Evolutionary conservation across 2,797 vertebrate genomes (phyloP).

Genomic region (Gymnoscopelus braueri): DNA sequence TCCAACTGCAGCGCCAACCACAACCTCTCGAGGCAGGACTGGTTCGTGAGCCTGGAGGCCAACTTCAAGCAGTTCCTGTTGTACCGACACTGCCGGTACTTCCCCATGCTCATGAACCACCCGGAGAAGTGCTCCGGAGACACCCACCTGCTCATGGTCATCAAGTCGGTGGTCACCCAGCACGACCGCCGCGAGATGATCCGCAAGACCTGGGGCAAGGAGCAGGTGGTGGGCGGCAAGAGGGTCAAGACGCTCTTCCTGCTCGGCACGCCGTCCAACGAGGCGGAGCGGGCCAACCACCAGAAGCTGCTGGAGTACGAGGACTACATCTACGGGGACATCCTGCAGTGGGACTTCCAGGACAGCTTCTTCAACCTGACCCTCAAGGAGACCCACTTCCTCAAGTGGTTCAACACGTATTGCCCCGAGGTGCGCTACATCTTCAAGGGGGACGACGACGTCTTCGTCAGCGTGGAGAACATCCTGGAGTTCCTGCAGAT

Average conservation of each 20-base stretch:
- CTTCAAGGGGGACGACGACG: conserved; percentile 96
- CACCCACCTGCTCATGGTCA: conserved; percentile 87
- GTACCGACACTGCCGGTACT: conserved; percentile 94
- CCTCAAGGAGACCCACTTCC: conserved; percentile 95
- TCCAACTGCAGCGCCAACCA: conserved; percentile 89
- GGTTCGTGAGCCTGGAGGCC: conserved; percentile 86
- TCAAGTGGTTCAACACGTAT: conserved; percentile 95
- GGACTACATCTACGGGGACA: conserved; percentile 90
- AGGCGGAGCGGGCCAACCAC: conserved; percentile 87
- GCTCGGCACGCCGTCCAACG: conserved; percentile 86
- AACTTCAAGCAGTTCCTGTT: conserved; percentile 92
- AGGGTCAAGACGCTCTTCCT: conserved; percentile 88
- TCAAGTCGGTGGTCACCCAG: conserved; percentile 94
- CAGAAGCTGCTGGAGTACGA: conserved; percentile 96
- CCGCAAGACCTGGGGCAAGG: conserved; percentile 93
- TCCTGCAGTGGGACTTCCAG: conserved; percentile 96
- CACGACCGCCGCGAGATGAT: conserved; percentile 93
- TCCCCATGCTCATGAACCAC: conserved; percentile 93
- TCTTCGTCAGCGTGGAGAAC: conserved; percentile 91
- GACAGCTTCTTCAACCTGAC: conserved; percentile 99
- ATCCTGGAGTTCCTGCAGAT: conserved; percentile 89
- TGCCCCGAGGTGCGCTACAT: conserved; percentile 85
- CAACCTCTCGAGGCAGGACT: conserved; percentile 84
- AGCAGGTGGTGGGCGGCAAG: conserved; percentile 82
- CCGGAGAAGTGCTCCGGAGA: conserved; percentile 88